Evolutionary conservation across 2,797 vertebrate species (phyloP).

Genomic region (Urosaurus nigricauda): DNA sequence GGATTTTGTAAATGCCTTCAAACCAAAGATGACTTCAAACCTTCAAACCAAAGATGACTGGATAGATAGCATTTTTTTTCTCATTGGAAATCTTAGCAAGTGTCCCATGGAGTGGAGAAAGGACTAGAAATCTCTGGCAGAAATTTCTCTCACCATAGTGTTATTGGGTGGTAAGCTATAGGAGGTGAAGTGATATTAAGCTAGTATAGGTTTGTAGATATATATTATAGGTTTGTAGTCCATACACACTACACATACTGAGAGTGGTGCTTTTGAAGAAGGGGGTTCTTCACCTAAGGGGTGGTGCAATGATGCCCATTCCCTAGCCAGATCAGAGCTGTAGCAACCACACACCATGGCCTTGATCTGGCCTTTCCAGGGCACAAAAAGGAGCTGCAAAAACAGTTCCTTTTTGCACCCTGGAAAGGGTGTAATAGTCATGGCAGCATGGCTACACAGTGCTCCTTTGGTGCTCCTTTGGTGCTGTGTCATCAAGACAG

Average conservation of each 20-base stretch:
- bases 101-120: neutral
- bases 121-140: neutral
- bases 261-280: neutral
- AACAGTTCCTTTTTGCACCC: too few relatives aligned
- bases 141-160: neutral
- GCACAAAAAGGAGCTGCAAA: too few relatives aligned
- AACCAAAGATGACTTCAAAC: neutral
- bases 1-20: neutral
- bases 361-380: too few relatives aligned
- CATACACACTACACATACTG: neutral
- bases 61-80: neutral
- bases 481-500: too few relatives aligned
- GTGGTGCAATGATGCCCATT: too few relatives aligned
- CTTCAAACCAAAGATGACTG: neutral
- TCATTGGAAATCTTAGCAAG: neutral
- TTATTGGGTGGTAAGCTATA: neutral
- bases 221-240: too few relatives aligned
- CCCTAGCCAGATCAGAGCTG: too few relatives aligned
- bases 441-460: too few relatives aligned
- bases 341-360: too few relatives aligned
- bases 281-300: neutral
- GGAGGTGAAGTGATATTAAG: neutral
- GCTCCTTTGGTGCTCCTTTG: too few relatives aligned
- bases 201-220: neutral
- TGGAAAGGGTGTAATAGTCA: too few relatives aligned